Conservation (phyloP, 2,797 vertebrate species). For the Bradypus variegatus region DNA sequence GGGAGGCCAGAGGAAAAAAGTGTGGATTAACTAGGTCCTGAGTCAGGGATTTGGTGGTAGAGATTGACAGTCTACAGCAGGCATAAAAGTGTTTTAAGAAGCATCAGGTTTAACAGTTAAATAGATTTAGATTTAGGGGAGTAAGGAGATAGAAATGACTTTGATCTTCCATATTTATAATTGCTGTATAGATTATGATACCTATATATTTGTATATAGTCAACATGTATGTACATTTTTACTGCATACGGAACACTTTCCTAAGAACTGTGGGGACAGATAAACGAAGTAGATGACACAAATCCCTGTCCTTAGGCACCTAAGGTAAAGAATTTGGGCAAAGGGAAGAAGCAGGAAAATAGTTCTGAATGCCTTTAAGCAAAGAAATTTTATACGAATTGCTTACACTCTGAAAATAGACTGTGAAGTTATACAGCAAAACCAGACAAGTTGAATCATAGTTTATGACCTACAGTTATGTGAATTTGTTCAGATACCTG, state of each 20-base stretch:
- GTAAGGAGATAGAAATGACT: conserved; percentile 22
- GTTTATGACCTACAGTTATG: not conserved
- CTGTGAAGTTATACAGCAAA: conserved; percentile 25
- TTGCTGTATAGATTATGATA: not conserved
- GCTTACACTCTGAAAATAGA: not conserved
- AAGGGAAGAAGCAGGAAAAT: conserved; percentile 10
- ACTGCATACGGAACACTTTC: not conserved
- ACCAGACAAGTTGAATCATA: not conserved
- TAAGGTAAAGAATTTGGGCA: not conserved
- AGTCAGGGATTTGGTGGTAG: not conserved
- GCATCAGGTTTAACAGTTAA: not conserved
- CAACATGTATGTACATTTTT: conserved; percentile 15
- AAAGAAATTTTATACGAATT: not conserved
- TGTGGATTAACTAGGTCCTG: not conserved
- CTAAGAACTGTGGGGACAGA: not conserved
- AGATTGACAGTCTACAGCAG: not conserved
- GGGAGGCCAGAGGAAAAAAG: not conserved
- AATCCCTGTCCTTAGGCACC: not conserved
- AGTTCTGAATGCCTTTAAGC: not conserved
- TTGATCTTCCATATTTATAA: not conserved
- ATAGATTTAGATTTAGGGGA: conserved; percentile 3
- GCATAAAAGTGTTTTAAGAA: conserved; percentile 11
- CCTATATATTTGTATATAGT: not conserved
- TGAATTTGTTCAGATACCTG: conserved; percentile 12
- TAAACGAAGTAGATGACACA: not conserved